Conservation (phyloP, 1,140 invertebrate species). For the Coptotermes formosanus region DNA sequence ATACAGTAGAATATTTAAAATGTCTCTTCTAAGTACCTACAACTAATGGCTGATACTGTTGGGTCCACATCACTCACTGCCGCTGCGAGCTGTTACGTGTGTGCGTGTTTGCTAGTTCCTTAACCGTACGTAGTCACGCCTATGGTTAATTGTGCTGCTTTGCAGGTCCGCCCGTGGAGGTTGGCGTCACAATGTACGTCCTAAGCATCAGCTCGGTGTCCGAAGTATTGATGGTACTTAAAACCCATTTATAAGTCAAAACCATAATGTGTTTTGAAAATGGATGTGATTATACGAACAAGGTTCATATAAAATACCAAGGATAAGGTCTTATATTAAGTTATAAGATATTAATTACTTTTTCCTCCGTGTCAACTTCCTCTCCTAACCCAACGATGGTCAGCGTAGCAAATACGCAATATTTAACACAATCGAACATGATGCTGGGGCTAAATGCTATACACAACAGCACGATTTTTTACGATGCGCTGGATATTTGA, state of each 20-base stretch:
- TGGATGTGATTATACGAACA: neutral
- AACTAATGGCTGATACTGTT: neutral
- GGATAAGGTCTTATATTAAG: neutral
- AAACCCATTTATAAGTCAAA: conserved; percentile 23
- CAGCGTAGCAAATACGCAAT: neutral
- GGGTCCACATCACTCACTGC: neutral
- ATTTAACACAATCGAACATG: too few relatives aligned
- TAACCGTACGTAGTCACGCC: neutral
- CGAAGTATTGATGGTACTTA: conserved; percentile 94
- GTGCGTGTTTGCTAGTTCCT: neutral
- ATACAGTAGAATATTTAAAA: too few relatives aligned
- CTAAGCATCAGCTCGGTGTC: conserved; percentile 97
- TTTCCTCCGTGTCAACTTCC: neutral
- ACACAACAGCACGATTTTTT: neutral
- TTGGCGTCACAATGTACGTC: conserved; percentile 97
- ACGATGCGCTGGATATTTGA: neutral
- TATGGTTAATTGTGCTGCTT: conserved; percentile 49
- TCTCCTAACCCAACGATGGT: neutral
- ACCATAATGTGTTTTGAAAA: conserved; percentile 19
- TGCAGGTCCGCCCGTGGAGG: conserved; percentile 92
- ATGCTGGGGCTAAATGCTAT: neutral
- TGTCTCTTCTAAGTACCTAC: too few relatives aligned
- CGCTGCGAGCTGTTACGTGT: neutral
- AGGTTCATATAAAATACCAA: neutral
- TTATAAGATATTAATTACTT: neutral